Evolutionary conservation across 2,888 invertebrate genomes (phyloP).

Genomic region (Trichacis sp.): DNA sequence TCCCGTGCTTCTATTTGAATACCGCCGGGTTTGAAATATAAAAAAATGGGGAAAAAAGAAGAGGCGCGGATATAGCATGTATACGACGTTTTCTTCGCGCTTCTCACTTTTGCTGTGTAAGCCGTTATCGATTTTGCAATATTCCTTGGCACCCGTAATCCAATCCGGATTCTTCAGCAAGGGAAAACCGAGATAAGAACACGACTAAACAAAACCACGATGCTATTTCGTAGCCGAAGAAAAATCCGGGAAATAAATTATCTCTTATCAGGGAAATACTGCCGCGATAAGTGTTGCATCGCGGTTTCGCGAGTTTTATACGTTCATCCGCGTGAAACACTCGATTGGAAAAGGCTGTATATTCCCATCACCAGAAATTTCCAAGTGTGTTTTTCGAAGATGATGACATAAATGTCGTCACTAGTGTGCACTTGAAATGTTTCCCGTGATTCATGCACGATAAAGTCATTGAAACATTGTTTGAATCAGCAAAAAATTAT

Average conservation of each 20-base stretch:
- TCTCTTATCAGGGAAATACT: conserved; percentile 26
- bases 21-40: background rate
- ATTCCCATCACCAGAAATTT: background rate
- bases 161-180: conserved; percentile 34
- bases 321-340: too few species aligned
- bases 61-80: conserved; percentile 14
- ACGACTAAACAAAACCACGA: conserved; percentile 38
- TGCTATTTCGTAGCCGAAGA: conserved; percentile 23
- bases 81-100: conserved; percentile 28
- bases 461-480: too few species aligned
- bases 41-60: conserved; percentile 5
- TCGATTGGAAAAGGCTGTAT: background rate
- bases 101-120: conserved; percentile 29
- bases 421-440: too few species aligned
- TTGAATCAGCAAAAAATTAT: too few species aligned
- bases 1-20: conserved; percentile 5
- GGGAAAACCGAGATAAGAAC: conserved; percentile 34
- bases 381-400: background rate
- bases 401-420: too few species aligned
- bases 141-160: conserved; percentile 38
- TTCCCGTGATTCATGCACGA: too few species aligned
- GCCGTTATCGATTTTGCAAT: conserved; percentile 38
- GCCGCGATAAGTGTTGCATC: conserved; percentile 5
- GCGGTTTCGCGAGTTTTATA: background rate
- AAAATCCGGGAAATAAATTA: conserved; percentile 33